Conservation (phyloP, 2,888 invertebrate genomes). For the Agelastica alni region DNA sequence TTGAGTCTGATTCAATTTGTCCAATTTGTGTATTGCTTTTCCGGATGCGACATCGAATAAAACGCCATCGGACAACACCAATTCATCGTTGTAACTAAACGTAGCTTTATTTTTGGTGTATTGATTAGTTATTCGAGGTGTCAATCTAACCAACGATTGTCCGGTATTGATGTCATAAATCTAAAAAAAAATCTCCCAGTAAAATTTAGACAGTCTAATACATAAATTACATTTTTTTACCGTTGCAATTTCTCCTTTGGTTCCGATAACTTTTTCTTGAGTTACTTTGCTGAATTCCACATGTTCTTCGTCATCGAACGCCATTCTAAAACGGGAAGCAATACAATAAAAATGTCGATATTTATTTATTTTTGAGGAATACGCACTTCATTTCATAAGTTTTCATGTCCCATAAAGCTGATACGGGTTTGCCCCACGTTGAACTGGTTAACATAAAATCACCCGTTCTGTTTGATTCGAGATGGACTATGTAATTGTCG, state of each 20-base stretch:
- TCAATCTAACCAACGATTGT: constrained; percentile 70
- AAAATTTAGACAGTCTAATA: too few relatives aligned
- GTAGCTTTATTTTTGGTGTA: constrained; percentile 94
- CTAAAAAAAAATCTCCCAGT: constrained; percentile 51
- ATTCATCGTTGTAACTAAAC: constrained; percentile 90
- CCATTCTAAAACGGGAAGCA: constrained; percentile 66
- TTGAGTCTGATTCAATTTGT: constrained; percentile 93
- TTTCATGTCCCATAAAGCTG: constrained; percentile 78
- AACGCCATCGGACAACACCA: constrained; percentile 94
- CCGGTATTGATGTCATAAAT: constrained; percentile 90
- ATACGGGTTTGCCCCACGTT: constrained; percentile 82
- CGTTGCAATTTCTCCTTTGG: constrained; percentile 79
- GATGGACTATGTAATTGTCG: constrained; percentile 82
- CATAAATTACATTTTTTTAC: constrained; percentile 56
- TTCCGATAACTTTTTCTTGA: constrained; percentile 88
- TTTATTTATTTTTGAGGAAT: constrained; percentile 1
- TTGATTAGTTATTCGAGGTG: constrained; percentile 84
- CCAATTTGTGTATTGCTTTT: constrained; percentile 93
- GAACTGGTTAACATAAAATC: constrained; percentile 81
- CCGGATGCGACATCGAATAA: constrained; percentile 90
- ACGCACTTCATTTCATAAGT: constrained; percentile 68
- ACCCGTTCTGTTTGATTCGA: constrained; percentile 75
- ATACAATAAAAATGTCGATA: too few relatives aligned
- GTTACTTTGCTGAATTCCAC: constrained; percentile 87
- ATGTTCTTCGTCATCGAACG: constrained; percentile 83